Base-by-base conservation (phyloP, 2,113 vertebrate genomes). In the Ginglymostoma cirratum region DNA sequence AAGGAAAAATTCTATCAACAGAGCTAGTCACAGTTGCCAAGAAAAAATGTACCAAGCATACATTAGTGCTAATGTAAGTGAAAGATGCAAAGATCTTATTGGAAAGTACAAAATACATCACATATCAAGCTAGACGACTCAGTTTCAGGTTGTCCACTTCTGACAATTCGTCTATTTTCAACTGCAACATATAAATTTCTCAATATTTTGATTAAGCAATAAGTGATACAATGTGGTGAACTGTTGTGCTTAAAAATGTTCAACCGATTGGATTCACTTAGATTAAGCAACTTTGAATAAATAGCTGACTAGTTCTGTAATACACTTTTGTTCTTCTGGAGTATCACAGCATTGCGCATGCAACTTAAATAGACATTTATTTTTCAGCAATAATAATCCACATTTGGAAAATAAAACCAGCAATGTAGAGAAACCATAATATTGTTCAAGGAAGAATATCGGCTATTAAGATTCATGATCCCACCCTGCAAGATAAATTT, bases 11-110 rank as follows among this genome's bases (percentile, higher is more conserved):
- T 92, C n/a, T 67, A 67, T n/a, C n/a, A 67, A 27, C 27, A 93
- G 30, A 38, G 1, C n/a, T 45, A 69, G 38, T 94, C 69, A 94
- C 8, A 94, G 65, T 45, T 70, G 10, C 66, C 52, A 38, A 67
- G n/a, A 94, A 66, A 48, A 38, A 69, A 45, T 38, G 2, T n/a
- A 69, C 45, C 27, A 34, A 19, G n/a, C 45, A 30, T 30, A 30
- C n/a, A 21, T 69, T 24, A 24, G n/a, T 94, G 34, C 92, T 45
- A 42, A 45, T 45, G 34, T 42, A 94, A 38, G 21, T 38, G 38
- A 38, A 94, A 94, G 92, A 70, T 69, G n/a, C 92, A 14, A 45
- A 94, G 7, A 70, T 94, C 92, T 45, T 67, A 94, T 69, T 69
- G 27, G 90, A 66, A 17, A 66, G 30, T 30, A 24, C 8, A 8